Evolutionary conservation across 2,888 invertebrate genomes (phyloP).

Genomic region (Ferdinandea cuprea): DNA sequence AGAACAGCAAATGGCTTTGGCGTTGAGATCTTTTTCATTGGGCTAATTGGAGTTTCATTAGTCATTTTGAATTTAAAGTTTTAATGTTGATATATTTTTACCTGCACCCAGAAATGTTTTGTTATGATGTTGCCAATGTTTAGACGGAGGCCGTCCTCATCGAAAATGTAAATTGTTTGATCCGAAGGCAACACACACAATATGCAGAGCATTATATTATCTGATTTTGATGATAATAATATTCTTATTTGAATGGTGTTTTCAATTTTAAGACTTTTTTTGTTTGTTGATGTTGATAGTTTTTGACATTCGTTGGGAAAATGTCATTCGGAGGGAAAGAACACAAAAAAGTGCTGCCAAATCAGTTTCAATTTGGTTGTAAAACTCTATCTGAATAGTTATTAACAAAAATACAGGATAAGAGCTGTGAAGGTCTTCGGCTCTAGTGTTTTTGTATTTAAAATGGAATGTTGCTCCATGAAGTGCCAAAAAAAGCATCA

Average conservation of each 20-base stretch:
- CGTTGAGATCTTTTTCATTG: conserved; percentile 3
- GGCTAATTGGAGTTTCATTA: conserved; percentile 29
- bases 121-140: conserved; percentile 76
- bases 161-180: conserved; percentile 37
- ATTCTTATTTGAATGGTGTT: not conserved
- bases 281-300: not conserved
- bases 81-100: not conserved
- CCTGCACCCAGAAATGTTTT: conserved; percentile 77
- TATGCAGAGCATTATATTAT: conserved; percentile 45
- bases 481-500: too few species aligned
- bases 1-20: conserved; percentile 71
- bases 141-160: conserved; percentile 44
- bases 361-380: not conserved
- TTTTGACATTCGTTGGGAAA: not conserved
- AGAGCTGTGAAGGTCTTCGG: too few species aligned
- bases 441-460: too few species aligned
- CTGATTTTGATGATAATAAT: not conserved
- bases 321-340: too few species aligned
- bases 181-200: conserved; percentile 21
- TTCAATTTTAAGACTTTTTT: not conserved
- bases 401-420: too few species aligned
- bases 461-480: too few species aligned
- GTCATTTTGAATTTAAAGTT: not conserved
- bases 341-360: not conserved
- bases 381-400: too few species aligned